Conservation (phyloP, 2,113 vertebrate species). For the Daubentonia madagascariensis region DNA sequence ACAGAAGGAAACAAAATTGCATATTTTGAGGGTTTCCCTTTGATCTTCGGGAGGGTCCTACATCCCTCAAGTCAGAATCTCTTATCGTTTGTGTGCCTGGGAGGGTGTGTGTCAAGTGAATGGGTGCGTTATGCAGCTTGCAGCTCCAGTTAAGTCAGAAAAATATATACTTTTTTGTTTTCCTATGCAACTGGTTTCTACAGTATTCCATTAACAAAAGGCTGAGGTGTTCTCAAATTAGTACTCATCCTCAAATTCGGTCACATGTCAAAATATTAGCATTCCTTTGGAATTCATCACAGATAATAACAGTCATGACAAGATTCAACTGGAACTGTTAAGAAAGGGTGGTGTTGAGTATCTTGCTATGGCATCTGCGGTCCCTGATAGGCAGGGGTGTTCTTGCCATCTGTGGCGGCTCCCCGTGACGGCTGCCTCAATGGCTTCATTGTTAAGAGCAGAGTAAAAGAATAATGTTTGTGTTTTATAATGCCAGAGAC, state of each 20-base stretch:
- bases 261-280: conserved; percentile 43
- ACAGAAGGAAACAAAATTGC: neutral
- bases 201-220: neutral
- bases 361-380: fast-evolving
- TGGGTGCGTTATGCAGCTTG: fast-evolving
- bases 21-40: neutral
- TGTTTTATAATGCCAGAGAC: neutral
- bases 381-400: fast-evolving
- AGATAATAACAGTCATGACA: neutral
- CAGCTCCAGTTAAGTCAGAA: neutral
- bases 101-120: neutral
- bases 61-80: neutral
- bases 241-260: neutral
- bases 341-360: fast-evolving
- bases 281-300: neutral
- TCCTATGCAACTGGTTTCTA: neutral
- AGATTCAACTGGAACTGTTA: neutral
- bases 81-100: fast-evolving
- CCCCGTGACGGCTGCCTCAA: neutral
- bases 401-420: fast-evolving
- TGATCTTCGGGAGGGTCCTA: neutral
- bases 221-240: conserved; percentile 9
- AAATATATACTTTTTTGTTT: neutral
- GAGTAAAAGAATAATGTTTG: neutral
- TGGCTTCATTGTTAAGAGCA: neutral